phyloP scores from a whole-genome alignment of 2,888 invertebrate genomes.

The Heliconius aoede region DNA sequence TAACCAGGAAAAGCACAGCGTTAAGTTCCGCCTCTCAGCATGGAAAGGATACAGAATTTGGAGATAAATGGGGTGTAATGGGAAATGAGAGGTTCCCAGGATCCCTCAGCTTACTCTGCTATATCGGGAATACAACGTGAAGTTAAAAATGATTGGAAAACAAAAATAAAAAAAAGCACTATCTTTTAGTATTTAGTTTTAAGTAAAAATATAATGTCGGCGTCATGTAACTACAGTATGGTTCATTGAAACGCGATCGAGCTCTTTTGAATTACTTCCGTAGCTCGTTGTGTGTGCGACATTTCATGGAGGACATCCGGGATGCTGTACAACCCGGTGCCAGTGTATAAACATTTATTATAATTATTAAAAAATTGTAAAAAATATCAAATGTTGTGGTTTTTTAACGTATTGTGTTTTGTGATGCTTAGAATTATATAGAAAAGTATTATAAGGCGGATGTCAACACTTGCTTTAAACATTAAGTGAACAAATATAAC shows the following conservation, averaged over 20 bases:
- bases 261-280: slow-evolving; percentile 18
- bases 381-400: not conserved
- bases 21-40: too few relatives aligned
- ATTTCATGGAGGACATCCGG: slow-evolving; percentile 12
- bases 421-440: too few relatives aligned
- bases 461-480: not conserved
- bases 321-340: not conserved
- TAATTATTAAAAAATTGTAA: not conserved
- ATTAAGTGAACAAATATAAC: not conserved
- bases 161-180: not conserved
- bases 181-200: not conserved
- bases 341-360: not conserved
- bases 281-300: not conserved
- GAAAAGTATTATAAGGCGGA: too few relatives aligned
- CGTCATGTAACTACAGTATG: not conserved
- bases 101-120: too few relatives aligned
- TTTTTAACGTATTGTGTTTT: not conserved
- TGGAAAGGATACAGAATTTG: too few relatives aligned
- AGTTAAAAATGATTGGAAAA: too few relatives aligned
- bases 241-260: slow-evolving; percentile 17
- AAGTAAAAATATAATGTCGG: not conserved
- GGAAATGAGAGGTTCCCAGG: too few relatives aligned
- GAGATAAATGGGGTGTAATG: too few relatives aligned
- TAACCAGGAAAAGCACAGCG: too few relatives aligned
- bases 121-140: too few relatives aligned